A percentile compares a stretch with the other conserved stretches of the same genome.
phyloP scores from a whole-genome alignment of 2,797 vertebrate genomes.

The Sebastes cheni region DNA sequence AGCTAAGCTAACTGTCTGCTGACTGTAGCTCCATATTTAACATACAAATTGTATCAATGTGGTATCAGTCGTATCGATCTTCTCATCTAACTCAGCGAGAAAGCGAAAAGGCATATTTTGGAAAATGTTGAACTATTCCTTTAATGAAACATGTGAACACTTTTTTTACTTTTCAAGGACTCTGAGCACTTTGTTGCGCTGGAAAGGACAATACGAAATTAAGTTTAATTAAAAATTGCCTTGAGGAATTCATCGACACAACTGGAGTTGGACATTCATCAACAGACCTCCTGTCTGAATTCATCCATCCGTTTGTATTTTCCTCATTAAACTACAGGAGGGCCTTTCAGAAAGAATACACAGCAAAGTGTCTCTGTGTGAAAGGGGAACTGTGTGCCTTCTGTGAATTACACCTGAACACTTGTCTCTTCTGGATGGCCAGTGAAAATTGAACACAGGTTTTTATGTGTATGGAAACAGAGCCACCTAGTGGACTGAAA shows the following conservation, averaged over 20 bases:
- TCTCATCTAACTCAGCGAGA: background rate
- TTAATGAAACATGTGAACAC: constrained; percentile 20
- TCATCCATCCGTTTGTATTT: background rate
- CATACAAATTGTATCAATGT: no score
- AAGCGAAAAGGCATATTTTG: background rate
- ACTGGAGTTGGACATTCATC: background rate
- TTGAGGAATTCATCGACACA: background rate
- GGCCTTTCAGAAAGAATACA: background rate
- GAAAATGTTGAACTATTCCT: background rate
- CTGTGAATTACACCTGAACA: constrained; percentile 12
- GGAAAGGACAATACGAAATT: background rate
- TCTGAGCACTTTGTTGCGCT: background rate
- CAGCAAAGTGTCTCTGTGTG: background rate
- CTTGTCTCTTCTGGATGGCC: background rate
- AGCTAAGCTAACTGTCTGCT: background rate
- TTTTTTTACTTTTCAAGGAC: constrained; percentile 18
- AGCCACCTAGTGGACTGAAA: constrained; percentile 52
- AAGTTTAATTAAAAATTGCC: background rate
- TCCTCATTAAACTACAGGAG: background rate
- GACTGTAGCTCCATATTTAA: background rate
- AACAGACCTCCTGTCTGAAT: background rate
- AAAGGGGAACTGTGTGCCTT: constrained; percentile 59
- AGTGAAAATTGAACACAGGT: background rate
- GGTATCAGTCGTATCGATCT: no score
- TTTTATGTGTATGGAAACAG: constrained; percentile 30